Conservation (phyloP, 2,113 vertebrate genomes). For the Carollia perspicillata region DNA sequence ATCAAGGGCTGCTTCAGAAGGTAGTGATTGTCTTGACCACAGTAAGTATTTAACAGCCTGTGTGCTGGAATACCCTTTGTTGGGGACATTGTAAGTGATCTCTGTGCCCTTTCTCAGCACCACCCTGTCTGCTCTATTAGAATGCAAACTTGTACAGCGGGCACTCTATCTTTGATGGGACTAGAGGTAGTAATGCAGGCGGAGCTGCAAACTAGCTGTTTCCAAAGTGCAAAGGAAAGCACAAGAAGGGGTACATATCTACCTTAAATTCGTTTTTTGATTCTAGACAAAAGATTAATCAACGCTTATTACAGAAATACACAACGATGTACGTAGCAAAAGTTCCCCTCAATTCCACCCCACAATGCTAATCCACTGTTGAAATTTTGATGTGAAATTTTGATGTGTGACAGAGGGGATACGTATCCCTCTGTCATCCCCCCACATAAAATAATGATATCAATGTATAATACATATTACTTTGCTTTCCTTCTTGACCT, state of each 20-base stretch:
- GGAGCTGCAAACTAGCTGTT: background rate
- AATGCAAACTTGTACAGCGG: background rate
- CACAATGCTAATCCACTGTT: background rate
- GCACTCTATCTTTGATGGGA: background rate
- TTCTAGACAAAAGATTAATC: background rate
- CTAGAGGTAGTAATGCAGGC: background rate
- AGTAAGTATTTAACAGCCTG: background rate
- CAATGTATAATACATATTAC: background rate
- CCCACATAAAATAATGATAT: background rate
- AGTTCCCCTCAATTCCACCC: background rate
- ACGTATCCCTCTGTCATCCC: background rate
- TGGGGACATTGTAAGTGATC: background rate
- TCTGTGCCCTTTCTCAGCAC: background rate
- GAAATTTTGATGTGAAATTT: background rate
- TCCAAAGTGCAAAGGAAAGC: background rate
- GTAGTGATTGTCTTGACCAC: background rate
- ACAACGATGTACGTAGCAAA: background rate
- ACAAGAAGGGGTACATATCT: background rate
- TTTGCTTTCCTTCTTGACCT: background rate
- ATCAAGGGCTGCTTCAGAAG: background rate
- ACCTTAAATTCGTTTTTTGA: background rate
- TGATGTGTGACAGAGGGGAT: too few relatives aligned
- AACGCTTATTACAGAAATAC: conserved; percentile 16
- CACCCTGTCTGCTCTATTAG: background rate
- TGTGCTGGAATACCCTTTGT: background rate